phyloP scores from a whole-genome alignment of 2,797 vertebrate genomes.

The Eidolon dupreanum region DNA sequence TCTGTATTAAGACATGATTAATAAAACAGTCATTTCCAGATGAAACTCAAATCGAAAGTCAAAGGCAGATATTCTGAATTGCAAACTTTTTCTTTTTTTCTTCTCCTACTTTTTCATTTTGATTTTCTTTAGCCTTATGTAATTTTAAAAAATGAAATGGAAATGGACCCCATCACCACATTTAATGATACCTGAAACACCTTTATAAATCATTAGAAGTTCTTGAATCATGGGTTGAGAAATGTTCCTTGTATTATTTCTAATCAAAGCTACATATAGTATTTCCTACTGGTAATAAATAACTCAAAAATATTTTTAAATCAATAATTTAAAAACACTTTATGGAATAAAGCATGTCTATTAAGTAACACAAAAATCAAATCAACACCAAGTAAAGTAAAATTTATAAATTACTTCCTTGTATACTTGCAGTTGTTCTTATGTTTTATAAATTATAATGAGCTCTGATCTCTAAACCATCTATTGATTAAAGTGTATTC shows the following conservation, averaged over 20 bases:
- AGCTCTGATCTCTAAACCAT: not conserved
- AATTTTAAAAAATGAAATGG: not conserved
- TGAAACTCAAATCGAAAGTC: conserved; percentile 20
- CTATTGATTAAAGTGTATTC: not conserved
- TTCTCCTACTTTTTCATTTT: not conserved
- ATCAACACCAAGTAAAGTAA: not conserved
- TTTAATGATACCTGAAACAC: not conserved
- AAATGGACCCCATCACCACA: not conserved
- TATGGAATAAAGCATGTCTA: conserved; percentile 30
- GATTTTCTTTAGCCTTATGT: not conserved
- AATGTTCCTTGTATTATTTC: not conserved
- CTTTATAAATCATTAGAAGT: not conserved
- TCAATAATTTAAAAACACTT: not conserved
- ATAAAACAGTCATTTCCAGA: conserved; percentile 4
- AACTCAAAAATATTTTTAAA: conserved; percentile 2
- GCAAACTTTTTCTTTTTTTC: not conserved
- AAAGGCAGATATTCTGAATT: not conserved
- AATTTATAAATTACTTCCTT: not conserved
- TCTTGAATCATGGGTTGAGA: not conserved
- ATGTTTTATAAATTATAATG: not conserved
- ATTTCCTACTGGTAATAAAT: conserved; percentile 17
- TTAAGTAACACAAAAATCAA: not conserved
- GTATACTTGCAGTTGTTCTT: not conserved
- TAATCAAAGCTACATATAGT: not conserved
- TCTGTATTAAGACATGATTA: not conserved